phyloP scores from a whole-genome alignment of 2,797 vertebrate species.

The Sebastes itinus region DNA sequence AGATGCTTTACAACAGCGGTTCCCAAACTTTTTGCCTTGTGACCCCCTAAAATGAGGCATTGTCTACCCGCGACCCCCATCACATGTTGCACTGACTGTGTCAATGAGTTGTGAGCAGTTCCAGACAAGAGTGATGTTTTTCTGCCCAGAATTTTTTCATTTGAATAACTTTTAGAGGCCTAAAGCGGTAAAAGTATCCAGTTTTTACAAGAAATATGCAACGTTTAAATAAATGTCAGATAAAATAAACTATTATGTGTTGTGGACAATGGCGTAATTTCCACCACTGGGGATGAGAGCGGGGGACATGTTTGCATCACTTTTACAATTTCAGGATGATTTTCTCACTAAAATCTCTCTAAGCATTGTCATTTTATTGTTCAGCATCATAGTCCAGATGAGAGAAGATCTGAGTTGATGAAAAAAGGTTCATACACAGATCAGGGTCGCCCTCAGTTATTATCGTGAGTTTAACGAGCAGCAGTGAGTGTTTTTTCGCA shows the following conservation, averaged over 20 bases:
- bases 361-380: neutral
- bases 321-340: neutral
- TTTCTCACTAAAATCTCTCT: neutral
- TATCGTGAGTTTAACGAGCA: neutral
- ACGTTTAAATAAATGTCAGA: conserved; percentile 9
- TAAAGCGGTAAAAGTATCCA: conserved; percentile 4
- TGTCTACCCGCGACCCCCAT: neutral
- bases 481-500: neutral
- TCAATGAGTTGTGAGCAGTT: neutral
- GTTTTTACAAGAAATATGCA: conserved; percentile 9
- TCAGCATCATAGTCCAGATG: neutral
- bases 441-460: neutral
- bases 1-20: neutral
- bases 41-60: neutral
- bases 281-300: neutral
- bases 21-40: neutral
- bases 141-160: neutral
- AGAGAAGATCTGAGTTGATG: neutral
- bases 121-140: neutral
- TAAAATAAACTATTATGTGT: neutral
- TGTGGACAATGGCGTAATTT: neutral
- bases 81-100: neutral
- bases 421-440: neutral
- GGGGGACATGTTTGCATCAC: neutral
- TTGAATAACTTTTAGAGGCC: conserved; percentile 1